Conservation (phyloP, 2,888 invertebrate species). For the Tethea ocularis region DNA sequence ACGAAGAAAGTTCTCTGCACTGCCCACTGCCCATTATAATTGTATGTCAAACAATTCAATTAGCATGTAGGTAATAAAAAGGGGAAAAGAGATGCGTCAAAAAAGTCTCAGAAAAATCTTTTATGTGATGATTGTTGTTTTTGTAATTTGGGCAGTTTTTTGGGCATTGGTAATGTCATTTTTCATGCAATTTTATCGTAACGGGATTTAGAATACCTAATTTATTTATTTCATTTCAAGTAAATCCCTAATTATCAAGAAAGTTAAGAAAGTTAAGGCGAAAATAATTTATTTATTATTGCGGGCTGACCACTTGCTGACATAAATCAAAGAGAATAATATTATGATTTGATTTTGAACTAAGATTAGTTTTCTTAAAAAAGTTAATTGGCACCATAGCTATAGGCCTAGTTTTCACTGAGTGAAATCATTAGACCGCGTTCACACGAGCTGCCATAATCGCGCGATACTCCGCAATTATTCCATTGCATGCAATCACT, state of each 20-base stretch:
- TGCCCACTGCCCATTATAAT: too few relatives aligned
- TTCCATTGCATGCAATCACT: conserved; percentile 24
- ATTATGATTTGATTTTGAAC: too few relatives aligned
- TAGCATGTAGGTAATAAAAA: too few relatives aligned
- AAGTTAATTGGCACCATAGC: neutral
- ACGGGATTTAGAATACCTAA: too few relatives aligned
- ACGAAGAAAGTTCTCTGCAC: too few relatives aligned
- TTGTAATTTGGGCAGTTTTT: too few relatives aligned
- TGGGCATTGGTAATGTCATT: neutral
- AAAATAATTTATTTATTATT: too few relatives aligned
- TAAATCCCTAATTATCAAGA: neutral
- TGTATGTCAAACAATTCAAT: too few relatives aligned
- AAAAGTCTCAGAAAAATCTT: neutral
- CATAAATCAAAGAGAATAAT: too few relatives aligned
- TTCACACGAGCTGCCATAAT: conserved; percentile 39
- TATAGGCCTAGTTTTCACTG: conserved; percentile 41
- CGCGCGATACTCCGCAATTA: conserved; percentile 25
- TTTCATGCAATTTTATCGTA: neutral
- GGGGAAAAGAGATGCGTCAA: neutral
- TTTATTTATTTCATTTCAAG: neutral
- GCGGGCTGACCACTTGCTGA: too few relatives aligned
- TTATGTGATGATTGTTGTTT: neutral
- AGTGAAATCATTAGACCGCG: conserved; percentile 46
- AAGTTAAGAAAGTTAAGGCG: too few relatives aligned
- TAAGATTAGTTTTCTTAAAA: neutral